Conservation (phyloP, 2,113 vertebrate species). For the Pardalotus punctatus region DNA sequence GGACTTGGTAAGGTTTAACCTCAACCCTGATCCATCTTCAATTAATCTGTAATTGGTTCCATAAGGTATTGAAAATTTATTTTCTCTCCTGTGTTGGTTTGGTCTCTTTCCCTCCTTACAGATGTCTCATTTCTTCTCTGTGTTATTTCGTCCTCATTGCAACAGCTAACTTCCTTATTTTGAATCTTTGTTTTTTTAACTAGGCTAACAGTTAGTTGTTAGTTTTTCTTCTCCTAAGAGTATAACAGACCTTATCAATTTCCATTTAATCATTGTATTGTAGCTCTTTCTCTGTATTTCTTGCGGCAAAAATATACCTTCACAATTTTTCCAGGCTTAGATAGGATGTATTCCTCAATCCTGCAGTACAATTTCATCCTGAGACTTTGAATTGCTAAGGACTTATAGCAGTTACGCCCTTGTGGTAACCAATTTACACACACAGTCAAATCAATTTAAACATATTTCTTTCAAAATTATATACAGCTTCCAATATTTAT, state of each 20-base stretch:
- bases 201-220: neutral
- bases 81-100: neutral
- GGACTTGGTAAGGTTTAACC: neutral
- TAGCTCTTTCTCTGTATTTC: neutral
- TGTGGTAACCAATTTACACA: slow-evolving; percentile 28
- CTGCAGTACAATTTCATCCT: neutral
- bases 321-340: neutral
- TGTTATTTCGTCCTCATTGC: neutral
- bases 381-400: neutral
- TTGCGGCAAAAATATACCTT: neutral
- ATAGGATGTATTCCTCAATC: neutral
- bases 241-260: neutral
- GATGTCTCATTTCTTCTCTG: neutral
- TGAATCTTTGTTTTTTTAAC: neutral
- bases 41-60: fast-evolving
- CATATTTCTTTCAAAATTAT: neutral
- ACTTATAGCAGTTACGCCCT: neutral
- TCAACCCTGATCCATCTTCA: neutral
- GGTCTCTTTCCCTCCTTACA: fast-evolving
- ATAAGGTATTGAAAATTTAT: neutral
- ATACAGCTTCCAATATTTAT: neutral
- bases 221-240: neutral
- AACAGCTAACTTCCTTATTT: neutral
- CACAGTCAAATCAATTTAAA: neutral
- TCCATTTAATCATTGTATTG: neutral